Evolutionary conservation across 2,888 invertebrate genomes (phyloP).

Genomic region (Cynaeus angustus): DNA sequence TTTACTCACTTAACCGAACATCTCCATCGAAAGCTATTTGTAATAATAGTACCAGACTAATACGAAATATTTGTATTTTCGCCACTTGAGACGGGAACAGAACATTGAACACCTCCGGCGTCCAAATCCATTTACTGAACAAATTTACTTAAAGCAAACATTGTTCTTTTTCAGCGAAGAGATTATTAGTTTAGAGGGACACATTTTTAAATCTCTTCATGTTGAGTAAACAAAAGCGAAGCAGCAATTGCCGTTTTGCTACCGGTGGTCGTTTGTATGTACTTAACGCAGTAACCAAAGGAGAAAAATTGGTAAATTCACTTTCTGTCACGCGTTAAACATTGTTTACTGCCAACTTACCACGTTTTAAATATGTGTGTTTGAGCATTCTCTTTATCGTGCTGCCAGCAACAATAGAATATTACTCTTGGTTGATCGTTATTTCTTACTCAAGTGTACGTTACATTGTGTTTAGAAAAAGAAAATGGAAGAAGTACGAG

Average conservation of each 20-base stretch:
- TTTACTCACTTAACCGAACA: background rate
- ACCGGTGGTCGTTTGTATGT: slow-evolving; percentile 22
- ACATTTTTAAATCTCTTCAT: slow-evolving; percentile 41
- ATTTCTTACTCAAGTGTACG: slow-evolving; percentile 30
- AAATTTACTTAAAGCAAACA: slow-evolving; percentile 65
- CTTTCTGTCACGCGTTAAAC: slow-evolving; percentile 45
- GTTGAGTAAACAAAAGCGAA: slow-evolving; percentile 27
- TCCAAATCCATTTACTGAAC: slow-evolving; percentile 69
- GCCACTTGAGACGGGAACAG: slow-evolving; percentile 48
- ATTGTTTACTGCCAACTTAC: slow-evolving; percentile 44
- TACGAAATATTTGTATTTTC: slow-evolving; percentile 45
- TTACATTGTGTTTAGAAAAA: slow-evolving; percentile 8
- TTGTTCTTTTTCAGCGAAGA: slow-evolving; percentile 62
- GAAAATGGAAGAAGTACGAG: no score
- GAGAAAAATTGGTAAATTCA: slow-evolving; percentile 16
- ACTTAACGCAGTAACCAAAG: slow-evolving; percentile 1
- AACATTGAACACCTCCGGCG: slow-evolving; percentile 62
- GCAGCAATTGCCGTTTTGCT: slow-evolving; percentile 28
- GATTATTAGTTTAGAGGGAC: slow-evolving; percentile 66
- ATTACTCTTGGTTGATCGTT: slow-evolving; percentile 16
- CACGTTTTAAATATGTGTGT: slow-evolving; percentile 45
- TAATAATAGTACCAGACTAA: slow-evolving; percentile 25
- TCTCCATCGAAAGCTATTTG: slow-evolving; percentile 42
- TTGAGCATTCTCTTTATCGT: slow-evolving; percentile 46
- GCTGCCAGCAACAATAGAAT: slow-evolving; percentile 40